These are phyloP conservation scores for Gymnothorax reevesii DNA, from an alignment of 2,797 vertebrate genomes.

Conservation along the genomic window DNA sequence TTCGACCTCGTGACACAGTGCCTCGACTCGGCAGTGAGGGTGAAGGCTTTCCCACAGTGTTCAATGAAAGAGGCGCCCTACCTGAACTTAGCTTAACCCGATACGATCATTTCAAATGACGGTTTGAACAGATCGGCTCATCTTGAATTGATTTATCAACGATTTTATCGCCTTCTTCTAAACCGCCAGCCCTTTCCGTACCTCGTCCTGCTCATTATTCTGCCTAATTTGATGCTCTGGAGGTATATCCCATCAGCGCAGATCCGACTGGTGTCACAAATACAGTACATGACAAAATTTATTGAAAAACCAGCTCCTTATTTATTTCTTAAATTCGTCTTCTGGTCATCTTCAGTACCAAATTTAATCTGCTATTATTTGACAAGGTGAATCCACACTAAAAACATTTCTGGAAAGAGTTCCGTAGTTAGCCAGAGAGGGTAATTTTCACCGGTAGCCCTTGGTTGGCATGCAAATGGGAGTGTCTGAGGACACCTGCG, in stretches of 20 bases:
- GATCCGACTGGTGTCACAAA: not conserved
- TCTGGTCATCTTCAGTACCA: not conserved
- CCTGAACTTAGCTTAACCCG: constrained; percentile 23
- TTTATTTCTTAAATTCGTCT: not conserved
- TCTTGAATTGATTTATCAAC: constrained; percentile 7
- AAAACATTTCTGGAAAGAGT: no score
- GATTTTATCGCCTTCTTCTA: constrained; percentile 8
- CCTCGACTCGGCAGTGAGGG: constrained; percentile 39
- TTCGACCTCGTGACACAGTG: constrained; percentile 52
- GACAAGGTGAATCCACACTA: no score
- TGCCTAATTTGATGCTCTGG: not conserved
- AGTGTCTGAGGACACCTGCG: no score
- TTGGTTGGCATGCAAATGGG: no score
- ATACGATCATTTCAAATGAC: not conserved
- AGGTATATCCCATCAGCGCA: not conserved
- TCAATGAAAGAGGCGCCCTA: constrained; percentile 30
- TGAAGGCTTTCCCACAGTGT: constrained; percentile 27
- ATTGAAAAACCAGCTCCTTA: not conserved
- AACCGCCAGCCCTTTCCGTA: not conserved
- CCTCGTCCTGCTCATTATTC: not conserved
- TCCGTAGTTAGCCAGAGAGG: no score
- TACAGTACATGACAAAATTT: not conserved
- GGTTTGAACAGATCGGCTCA: not conserved
- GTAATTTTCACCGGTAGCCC: no score
- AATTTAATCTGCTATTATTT: not conserved